Evolutionary conservation across 2,113 vertebrate species (phyloP).

Genomic region (Trematomus loennbergii): DNA sequence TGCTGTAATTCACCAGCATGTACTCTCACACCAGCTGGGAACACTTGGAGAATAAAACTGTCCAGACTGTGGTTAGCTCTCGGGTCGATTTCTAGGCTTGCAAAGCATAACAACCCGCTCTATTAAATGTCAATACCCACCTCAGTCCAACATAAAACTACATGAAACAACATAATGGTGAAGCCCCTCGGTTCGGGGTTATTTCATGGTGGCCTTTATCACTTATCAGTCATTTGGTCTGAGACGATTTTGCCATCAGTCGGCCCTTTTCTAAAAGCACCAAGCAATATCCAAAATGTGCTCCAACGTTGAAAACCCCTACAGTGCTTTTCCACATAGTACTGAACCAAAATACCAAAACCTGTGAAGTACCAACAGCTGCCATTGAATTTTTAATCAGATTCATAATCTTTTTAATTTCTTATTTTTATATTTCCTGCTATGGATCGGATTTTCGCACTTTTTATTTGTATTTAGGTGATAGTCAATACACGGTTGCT

Average conservation of each 20-base stretch:
- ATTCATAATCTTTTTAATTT: not conserved
- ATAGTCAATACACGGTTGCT: not conserved
- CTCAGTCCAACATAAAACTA: not conserved
- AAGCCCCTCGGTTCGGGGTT: not conserved
- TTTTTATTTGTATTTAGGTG: not conserved
- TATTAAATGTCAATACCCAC: not conserved
- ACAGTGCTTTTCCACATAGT: too few relatives aligned
- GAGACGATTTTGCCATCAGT: too few relatives aligned
- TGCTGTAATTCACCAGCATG: slow-evolving; percentile 39
- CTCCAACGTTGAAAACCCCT: too few relatives aligned
- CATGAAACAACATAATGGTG: not conserved
- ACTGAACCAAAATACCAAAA: not conserved
- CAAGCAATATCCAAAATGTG: too few relatives aligned
- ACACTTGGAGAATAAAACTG: slow-evolving; percentile 27
- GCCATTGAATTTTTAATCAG: not conserved
- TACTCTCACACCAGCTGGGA: slow-evolving; percentile 55
- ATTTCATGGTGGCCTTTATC: not conserved
- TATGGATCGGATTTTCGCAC: not conserved
- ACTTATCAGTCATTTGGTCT: not conserved
- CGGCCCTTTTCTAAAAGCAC: too few relatives aligned
- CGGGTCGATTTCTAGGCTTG: slow-evolving; percentile 3
- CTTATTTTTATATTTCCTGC: not conserved
- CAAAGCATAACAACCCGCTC: not conserved
- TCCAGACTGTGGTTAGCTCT: slow-evolving; percentile 28
- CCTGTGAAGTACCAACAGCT: not conserved